Conservation (phyloP, 1,140 invertebrate genomes). For the Hypsibius dujardini region DNA sequence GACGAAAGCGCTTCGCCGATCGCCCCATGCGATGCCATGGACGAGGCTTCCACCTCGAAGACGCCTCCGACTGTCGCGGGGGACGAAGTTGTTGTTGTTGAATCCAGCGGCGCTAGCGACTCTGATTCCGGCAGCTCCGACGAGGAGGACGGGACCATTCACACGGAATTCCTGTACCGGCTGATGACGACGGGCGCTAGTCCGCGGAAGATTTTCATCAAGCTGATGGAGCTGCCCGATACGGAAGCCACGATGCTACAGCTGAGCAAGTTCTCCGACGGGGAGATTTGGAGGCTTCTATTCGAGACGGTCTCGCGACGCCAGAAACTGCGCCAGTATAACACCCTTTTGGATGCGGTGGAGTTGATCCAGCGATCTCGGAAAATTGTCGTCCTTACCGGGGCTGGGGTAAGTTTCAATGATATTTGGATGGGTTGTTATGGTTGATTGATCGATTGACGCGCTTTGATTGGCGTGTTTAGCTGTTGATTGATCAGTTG, state of each 20-base stretch:
- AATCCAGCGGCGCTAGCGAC: no score
- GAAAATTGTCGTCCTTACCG: constrained; percentile 77
- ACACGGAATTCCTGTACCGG: neutral
- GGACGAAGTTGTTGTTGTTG: no score
- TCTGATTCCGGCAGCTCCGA: constrained; percentile 10
- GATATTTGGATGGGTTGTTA: no score
- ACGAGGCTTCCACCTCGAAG: no score
- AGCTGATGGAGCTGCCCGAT: constrained; percentile 43
- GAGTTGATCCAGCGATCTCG: constrained; percentile 47
- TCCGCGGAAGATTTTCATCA: constrained; percentile 46
- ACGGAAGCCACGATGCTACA: constrained; percentile 43
- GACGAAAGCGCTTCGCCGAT: no score
- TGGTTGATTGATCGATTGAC: no score
- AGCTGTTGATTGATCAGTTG: no score
- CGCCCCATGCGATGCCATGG: no score
- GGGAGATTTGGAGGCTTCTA: constrained; percentile 47
- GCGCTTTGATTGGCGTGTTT: no score
- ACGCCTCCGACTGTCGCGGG: no score
- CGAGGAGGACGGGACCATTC: neutral
- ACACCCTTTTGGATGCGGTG: constrained; percentile 59
- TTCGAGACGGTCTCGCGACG: constrained; percentile 51
- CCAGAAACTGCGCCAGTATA: constrained; percentile 50
- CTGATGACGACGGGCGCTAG: constrained; percentile 47
- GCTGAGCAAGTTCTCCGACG: constrained; percentile 42
- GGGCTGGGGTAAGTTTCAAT: constrained; percentile 53